These are phyloP conservation scores for Lasioglossum marginatum DNA, from an alignment of 2,888 invertebrate species.

Conservation along the genomic window DNA sequence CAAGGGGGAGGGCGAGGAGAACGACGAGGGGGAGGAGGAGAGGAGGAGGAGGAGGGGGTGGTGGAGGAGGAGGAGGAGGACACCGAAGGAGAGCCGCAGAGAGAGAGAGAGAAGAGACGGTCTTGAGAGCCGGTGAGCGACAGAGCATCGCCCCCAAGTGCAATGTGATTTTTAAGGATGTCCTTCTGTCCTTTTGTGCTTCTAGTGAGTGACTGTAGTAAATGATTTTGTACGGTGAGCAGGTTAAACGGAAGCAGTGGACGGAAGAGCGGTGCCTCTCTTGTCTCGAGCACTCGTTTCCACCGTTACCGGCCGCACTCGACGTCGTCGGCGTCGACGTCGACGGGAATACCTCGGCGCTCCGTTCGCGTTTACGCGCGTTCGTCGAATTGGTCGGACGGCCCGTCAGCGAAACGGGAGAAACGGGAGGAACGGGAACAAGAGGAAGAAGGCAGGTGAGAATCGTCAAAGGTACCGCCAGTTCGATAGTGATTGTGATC, in stretches of 20 bases:
- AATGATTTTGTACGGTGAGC: slow-evolving; percentile 30
- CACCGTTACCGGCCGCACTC: background rate
- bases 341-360: background rate
- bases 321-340: background rate
- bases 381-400: background rate
- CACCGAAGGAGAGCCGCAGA: slow-evolving; percentile 27
- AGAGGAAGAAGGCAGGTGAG: background rate
- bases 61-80: slow-evolving; percentile 11
- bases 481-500: slow-evolving; percentile 42
- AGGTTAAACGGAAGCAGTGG: background rate
- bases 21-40: background rate
- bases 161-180: slow-evolving; percentile 50
- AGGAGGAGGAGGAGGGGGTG: background rate
- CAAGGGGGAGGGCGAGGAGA: background rate
- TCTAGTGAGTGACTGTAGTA: slow-evolving; percentile 45
- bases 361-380: background rate
- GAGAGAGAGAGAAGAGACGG: slow-evolving; percentile 4
- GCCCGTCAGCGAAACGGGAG: background rate
- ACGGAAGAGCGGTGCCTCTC: background rate
- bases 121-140: slow-evolving; percentile 22
- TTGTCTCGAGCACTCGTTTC: background rate
- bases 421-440: background rate
- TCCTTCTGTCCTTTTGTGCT: slow-evolving; percentile 31
- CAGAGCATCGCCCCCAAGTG: slow-evolving; percentile 46
- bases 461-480: background rate